phyloP scores from a whole-genome alignment of 1,140 invertebrate species.

The Drosophila repletoides region DNA sequence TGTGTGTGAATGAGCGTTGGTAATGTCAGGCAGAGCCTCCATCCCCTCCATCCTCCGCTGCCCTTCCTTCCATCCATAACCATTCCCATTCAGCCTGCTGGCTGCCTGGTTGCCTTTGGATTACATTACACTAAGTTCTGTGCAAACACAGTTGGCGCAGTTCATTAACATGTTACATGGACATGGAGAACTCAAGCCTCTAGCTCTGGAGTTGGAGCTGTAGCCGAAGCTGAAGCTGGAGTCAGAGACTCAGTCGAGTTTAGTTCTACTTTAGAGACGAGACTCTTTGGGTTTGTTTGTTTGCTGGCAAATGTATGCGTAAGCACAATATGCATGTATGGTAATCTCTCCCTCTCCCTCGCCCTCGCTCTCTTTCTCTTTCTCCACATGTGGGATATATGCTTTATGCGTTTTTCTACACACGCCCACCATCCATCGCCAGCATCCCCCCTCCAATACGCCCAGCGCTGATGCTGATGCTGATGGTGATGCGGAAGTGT shows the following conservation, averaged over 20 bases:
- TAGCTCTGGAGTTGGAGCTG: not conserved
- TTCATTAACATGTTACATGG: slow-evolving; percentile 81
- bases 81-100: not conserved
- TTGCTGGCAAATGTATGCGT: slow-evolving; percentile 68
- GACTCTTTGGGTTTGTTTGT: slow-evolving; percentile 69
- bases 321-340: slow-evolving; percentile 55
- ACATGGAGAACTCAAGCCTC: slow-evolving; percentile 42
- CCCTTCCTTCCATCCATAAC: not conserved
- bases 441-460: not conserved
- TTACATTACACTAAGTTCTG: slow-evolving; percentile 81
- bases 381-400: not conserved
- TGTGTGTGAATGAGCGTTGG: slow-evolving; percentile 12
- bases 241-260: slow-evolving; percentile 32
- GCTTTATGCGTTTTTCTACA: slow-evolving; percentile 61
- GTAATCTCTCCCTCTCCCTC: slow-evolving; percentile 14
- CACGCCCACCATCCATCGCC: slow-evolving; percentile 5
- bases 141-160: slow-evolving; percentile 80
- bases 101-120: slow-evolving; percentile 52
- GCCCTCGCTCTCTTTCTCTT: not conserved
- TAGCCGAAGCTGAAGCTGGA: not conserved
- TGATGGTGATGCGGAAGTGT: slow-evolving; percentile 64
- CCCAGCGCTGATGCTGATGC: slow-evolving; percentile 16
- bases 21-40: slow-evolving; percentile 16
- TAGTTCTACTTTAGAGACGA: slow-evolving; percentile 59
- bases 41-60: not conserved